Percentiles rank a stretch among this genome's conserved stretches.
These are phyloP conservation scores for Cordylochernes scorpioides DNA, from an alignment of 2,888 invertebrate species.

Conservation along the genomic window DNA sequence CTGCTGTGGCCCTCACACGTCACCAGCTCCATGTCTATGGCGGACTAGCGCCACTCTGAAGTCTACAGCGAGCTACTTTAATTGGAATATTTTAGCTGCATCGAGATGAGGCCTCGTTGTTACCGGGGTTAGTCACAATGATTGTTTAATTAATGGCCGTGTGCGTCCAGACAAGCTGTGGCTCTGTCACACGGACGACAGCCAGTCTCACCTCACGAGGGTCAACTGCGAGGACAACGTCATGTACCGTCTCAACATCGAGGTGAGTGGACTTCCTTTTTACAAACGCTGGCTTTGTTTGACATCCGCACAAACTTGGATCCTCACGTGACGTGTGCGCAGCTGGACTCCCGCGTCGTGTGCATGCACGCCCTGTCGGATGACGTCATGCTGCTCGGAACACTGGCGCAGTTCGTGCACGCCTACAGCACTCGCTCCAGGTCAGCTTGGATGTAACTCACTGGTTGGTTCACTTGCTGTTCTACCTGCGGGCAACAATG, in stretches of 20 bases:
- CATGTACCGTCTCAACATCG: conserved; percentile 19
- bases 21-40: no score
- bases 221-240: conserved; percentile 20
- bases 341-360: conserved; percentile 26
- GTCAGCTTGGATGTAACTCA: conserved; percentile 13
- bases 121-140: no score
- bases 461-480: background rate
- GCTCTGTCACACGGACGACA: conserved; percentile 22
- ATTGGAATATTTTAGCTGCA: no score
- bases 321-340: conserved; percentile 3
- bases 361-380: conserved; percentile 21
- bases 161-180: conserved; percentile 20
- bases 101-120: no score
- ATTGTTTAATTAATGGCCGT: conserved; percentile 2
- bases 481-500: background rate
- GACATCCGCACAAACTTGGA: background rate
- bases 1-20: no score
- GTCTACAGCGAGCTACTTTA: no score
- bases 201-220: conserved; percentile 18
- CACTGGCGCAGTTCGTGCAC: conserved; percentile 24
- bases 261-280: conserved; percentile 17
- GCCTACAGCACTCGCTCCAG: conserved; percentile 20
- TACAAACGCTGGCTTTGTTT: background rate
- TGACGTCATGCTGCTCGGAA: conserved; percentile 23
- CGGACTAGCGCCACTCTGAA: no score